Evolutionary conservation across 2,797 vertebrate genomes (phyloP), one percentile per base, ranked within the genome.

Genomic region (Sebastiscus albofasciatus): DNA sequence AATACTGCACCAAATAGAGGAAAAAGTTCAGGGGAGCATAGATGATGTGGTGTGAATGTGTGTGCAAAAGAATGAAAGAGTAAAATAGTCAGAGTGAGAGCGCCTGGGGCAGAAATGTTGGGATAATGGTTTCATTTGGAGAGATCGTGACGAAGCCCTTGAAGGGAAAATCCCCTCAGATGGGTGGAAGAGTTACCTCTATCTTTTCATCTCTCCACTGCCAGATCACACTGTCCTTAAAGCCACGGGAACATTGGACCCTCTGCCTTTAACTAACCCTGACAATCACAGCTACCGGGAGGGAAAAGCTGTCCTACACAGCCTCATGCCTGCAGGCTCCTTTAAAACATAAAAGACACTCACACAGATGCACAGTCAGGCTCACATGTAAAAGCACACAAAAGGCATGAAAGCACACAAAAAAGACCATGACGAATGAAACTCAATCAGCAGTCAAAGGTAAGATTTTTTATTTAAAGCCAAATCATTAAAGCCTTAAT

Each of bases 51-150:
- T 79, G 49, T 34, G 29, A 36, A 33, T 24, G 27, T 72, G 42
- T 72, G 58, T 72, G 55, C 49, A 67, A 65, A 69, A 74, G 76
- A 79, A 66, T 75, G 42, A 84, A 84, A 67, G 64, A 78, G 80
- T 72, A 29, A 82, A 89, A 88, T 56, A 70, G 74, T 74, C 26
- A 31, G 61, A 77, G 75, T 26, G 76, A 81, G 64, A 82, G 77
- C 3, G 88, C 92, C 89, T 29, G 72, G 55, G 92, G 90, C 86
- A 85, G 67, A 89, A 90, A 87, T 88, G 84, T 91, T 84, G 73
- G 87, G 90, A 90, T 93, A 94, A 94, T 92, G 84, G 87, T 92
- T 93, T 93, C 85, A 92, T 92, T 94, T 92, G 86, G 89, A 88
- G 80, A 83, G 79, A 86, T 90, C 29, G 82, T 85, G 85, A 93